Conservation (phyloP, 1,140 invertebrate genomes). For the Rhysida immarginata region DNA sequence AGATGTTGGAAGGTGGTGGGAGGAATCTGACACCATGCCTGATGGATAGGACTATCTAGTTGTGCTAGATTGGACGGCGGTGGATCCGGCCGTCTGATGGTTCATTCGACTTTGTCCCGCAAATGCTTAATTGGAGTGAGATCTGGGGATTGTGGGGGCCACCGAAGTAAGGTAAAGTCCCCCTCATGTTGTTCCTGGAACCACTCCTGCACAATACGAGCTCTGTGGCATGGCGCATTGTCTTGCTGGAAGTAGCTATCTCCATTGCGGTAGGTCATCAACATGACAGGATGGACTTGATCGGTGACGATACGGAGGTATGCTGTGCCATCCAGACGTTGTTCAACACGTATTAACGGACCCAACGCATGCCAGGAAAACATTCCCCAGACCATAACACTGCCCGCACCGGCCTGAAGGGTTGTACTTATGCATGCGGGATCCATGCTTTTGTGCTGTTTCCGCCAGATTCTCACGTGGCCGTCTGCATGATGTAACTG, state of each 20-base stretch:
- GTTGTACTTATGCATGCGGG: too few species aligned
- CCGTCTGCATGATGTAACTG: too few species aligned
- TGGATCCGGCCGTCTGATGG: too few species aligned
- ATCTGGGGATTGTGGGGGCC: conserved; percentile 17
- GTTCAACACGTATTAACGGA: conserved; percentile 6
- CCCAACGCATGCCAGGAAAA: conserved; percentile 10
- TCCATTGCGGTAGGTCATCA: background rate
- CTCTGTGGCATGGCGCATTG: conserved; percentile 14
- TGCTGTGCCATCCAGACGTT: background rate
- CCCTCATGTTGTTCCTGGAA: conserved; percentile 13
- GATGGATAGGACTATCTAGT: too few species aligned
- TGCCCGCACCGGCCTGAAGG: background rate
- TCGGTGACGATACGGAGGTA: background rate
- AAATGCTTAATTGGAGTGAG: conserved; percentile 18
- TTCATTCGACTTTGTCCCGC: too few species aligned
- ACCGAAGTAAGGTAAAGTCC: conserved; percentile 11
- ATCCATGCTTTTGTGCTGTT: too few species aligned
- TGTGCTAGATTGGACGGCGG: too few species aligned
- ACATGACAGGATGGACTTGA: conserved; percentile 1
- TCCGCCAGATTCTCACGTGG: too few species aligned
- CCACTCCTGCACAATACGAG: conserved; percentile 10
- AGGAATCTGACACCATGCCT: too few species aligned
- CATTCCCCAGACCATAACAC: conserved; percentile 8
- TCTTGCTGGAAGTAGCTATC: conserved; percentile 13
- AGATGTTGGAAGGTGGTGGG: background rate